Evolutionary conservation across 2,113 vertebrate species (phyloP).

Genomic region (Leucosticte australis): DNA sequence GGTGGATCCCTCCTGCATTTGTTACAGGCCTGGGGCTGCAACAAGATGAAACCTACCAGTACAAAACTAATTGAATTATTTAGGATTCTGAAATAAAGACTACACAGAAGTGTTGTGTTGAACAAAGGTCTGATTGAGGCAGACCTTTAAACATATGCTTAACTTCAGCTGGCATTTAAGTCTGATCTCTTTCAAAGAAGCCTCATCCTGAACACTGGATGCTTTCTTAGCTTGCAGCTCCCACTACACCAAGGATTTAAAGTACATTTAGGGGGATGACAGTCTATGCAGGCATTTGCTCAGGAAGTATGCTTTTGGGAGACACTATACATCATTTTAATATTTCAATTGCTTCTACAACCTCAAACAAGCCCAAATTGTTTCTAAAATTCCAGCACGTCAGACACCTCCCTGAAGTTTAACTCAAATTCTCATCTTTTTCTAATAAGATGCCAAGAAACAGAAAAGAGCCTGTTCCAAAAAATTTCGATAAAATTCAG

Average conservation of each 20-base stretch:
- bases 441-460: not conserved
- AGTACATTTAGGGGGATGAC: not conserved
- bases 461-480: conserved; percentile 10
- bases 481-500: conserved; percentile 1
- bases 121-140: not conserved
- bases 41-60: not conserved
- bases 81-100: not conserved
- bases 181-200: not conserved
- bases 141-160: not conserved
- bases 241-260: not conserved
- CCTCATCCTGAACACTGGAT: not conserved
- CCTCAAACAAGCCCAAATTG: not conserved
- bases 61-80: not conserved
- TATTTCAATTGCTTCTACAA: not conserved
- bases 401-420: not conserved
- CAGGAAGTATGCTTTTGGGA: not conserved
- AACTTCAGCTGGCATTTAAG: not conserved
- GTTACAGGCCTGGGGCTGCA: not conserved
- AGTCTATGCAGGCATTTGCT: not conserved
- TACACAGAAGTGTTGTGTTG: not conserved
- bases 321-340: not conserved
- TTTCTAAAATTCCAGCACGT: not conserved
- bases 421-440: not conserved
- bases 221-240: not conserved
- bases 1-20: not conserved